phyloP scores from a whole-genome alignment of 1,140 invertebrate genomes.

The Drosophila sp. region DNA sequence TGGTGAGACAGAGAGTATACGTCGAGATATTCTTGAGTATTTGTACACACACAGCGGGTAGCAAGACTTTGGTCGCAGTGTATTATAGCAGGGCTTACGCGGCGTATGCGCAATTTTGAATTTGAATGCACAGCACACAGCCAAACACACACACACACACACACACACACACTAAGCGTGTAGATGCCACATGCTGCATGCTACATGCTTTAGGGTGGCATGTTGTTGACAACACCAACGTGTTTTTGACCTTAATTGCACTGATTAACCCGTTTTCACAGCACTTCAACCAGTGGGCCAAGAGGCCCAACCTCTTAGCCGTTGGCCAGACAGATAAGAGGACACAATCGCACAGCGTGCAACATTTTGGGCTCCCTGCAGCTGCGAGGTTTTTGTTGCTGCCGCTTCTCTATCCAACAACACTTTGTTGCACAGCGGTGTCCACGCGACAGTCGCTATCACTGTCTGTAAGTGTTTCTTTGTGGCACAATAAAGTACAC shows the following conservation, averaged over 20 bases:
- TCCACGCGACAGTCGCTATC: neutral
- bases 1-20: no score
- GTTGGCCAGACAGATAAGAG: slow-evolving; percentile 31
- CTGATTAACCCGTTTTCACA: slow-evolving; percentile 74
- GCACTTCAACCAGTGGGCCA: slow-evolving; percentile 43
- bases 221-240: slow-evolving; percentile 60
- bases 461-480: slow-evolving; percentile 4
- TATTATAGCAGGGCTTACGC: slow-evolving; percentile 72
- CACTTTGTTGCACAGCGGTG: slow-evolving; percentile 17
- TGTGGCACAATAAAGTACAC: slow-evolving; percentile 16
- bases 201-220: slow-evolving; percentile 4
- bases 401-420: neutral
- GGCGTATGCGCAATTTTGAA: slow-evolving; percentile 75
- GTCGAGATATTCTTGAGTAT: neutral
- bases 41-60: slow-evolving; percentile 41
- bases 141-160: slow-evolving; percentile 12
- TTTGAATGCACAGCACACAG: slow-evolving; percentile 49
- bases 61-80: slow-evolving; percentile 48
- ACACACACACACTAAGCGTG: slow-evolving; percentile 4
- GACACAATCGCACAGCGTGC: slow-evolving; percentile 35
- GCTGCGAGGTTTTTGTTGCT: neutral
- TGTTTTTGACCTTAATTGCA: slow-evolving; percentile 79
- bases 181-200: slow-evolving; percentile 24
- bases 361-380: slow-evolving; percentile 33
- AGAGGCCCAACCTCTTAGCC: slow-evolving; percentile 5